These are phyloP conservation scores for Nomada flava DNA, from an alignment of 2,888 invertebrate genomes.

Conservation along the genomic window DNA sequence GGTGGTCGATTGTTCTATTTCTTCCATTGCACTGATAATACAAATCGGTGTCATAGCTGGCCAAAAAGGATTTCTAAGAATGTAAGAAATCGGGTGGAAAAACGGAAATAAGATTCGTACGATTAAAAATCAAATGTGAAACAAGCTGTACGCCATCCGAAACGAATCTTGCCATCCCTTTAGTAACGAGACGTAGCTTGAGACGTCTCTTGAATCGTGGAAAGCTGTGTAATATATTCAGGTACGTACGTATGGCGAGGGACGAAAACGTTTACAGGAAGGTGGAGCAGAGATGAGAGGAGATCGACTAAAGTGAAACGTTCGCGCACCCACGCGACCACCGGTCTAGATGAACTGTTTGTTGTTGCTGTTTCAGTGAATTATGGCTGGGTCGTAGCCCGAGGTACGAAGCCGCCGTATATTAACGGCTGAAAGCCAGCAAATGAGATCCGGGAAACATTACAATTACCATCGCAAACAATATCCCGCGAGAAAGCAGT, in stretches of 20 bases:
- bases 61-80: no score
- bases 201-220: constrained; percentile 12
- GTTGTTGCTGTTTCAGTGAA: constrained; percentile 77
- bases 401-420: constrained; percentile 74
- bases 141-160: background rate
- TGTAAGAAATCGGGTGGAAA: no score
- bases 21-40: no score
- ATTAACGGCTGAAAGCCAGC: constrained; percentile 78
- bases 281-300: constrained; percentile 8
- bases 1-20: no score
- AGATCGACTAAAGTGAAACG: constrained; percentile 71
- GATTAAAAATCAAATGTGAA: no score
- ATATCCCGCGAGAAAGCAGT: constrained; percentile 72
- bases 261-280: constrained; percentile 8
- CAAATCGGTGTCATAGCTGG: no score
- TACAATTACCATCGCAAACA: constrained; percentile 80
- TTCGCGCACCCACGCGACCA: constrained; percentile 75
- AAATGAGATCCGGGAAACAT: constrained; percentile 80
- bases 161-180: background rate
- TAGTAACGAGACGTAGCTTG: constrained; percentile 14
- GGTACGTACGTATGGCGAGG: background rate
- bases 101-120: no score
- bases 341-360: constrained; percentile 77
- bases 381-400: constrained; percentile 75
- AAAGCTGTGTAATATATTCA: constrained; percentile 1